Percentiles rank a stretch among this genome's conserved stretches.
Evolutionary conservation across 2,113 vertebrate genomes (phyloP).

Genomic region (Tachysurus vachellii): DNA sequence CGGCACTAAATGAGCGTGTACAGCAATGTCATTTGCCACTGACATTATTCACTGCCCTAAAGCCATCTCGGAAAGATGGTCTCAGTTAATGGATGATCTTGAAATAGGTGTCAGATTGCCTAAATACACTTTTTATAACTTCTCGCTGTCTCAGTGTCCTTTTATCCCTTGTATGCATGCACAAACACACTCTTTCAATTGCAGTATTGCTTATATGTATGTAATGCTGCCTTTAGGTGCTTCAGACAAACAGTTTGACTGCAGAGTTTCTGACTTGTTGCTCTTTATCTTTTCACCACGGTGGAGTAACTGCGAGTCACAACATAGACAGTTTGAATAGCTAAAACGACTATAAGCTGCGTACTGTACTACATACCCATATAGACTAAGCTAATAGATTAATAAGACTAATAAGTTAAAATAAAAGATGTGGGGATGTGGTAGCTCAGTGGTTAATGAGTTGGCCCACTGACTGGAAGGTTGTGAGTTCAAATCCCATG

Average conservation of each 20-base stretch:
- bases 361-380: not conserved
- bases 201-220: not conserved
- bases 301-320: not conserved
- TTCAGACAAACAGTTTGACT: not conserved
- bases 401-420: too few relatives aligned
- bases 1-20: slow-evolving; percentile 6
- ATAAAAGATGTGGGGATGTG: too few relatives aligned
- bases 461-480: too few relatives aligned
- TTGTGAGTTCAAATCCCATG: too few relatives aligned
- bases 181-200: not conserved
- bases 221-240: not conserved
- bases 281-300: not conserved
- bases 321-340: not conserved
- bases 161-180: not conserved
- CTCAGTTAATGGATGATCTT: slow-evolving; percentile 14
- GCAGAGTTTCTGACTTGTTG: not conserved
- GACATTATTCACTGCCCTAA: slow-evolving; percentile 21
- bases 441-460: too few relatives aligned
- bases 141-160: not conserved
- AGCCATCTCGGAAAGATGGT: not conserved
- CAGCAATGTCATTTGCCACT: slow-evolving; percentile 2
- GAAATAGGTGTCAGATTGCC: not conserved
- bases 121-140: slow-evolving; percentile 12
- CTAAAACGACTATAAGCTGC: not conserved
- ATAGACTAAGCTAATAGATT: not conserved